These are phyloP conservation scores for Petrocephalus microphthalmus DNA, from an alignment of 2,113 vertebrate genomes.

Conservation along the genomic window DNA sequence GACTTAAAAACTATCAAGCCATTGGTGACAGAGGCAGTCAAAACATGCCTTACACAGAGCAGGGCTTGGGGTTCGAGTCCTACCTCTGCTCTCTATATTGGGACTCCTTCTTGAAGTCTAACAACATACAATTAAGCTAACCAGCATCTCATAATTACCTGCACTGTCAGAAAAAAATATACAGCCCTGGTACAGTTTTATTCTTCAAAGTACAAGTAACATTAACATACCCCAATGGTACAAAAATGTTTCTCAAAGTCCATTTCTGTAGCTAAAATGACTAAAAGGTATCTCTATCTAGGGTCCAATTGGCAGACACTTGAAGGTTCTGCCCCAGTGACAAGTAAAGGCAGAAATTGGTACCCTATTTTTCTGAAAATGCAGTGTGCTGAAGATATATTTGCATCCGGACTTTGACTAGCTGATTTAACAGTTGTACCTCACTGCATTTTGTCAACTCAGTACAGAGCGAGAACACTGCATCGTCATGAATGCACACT, in stretches of 20 bases:
- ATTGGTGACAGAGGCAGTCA: neutral
- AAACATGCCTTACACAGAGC: neutral
- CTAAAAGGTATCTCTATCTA: neutral
- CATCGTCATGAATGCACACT: neutral
- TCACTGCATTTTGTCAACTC: neutral
- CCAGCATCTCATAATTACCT: neutral
- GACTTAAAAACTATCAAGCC: neutral
- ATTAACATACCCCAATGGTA: neutral
- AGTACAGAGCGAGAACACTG: neutral
- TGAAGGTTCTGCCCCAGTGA: neutral
- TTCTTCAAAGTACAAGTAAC: neutral
- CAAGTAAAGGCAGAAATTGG: neutral
- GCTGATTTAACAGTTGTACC: neutral
- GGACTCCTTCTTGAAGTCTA: neutral
- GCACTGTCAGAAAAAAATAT: neutral
- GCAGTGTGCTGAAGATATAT: neutral
- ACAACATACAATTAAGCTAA: neutral
- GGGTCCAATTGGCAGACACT: neutral
- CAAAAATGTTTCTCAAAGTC: neutral
- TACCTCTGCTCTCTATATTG: neutral
- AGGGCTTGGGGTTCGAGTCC: neutral
- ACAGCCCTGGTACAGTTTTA: neutral
- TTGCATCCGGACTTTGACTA: neutral
- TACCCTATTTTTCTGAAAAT: too few species aligned
- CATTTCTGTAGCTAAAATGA: neutral